Conservation (phyloP, 2,888 invertebrate genomes). For the Acronicta aceris region DNA sequence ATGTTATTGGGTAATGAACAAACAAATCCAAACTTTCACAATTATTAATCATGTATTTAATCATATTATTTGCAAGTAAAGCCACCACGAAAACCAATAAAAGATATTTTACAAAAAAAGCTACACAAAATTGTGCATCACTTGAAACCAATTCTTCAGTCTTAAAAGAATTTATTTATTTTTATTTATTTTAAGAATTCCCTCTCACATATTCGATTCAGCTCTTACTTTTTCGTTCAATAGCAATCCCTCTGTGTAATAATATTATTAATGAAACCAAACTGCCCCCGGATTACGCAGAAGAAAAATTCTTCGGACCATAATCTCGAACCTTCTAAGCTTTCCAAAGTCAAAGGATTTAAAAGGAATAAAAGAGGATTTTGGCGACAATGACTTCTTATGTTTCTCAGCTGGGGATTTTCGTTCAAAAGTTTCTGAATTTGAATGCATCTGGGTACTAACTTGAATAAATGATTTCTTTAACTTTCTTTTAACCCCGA, state of each 20-base stretch:
- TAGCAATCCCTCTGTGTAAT: neutral
- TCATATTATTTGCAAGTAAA: too few relatives aligned
- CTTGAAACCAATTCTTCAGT: too few relatives aligned
- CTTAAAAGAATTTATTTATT: too few relatives aligned
- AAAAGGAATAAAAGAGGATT: conserved; percentile 21
- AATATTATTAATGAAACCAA: conserved; percentile 1
- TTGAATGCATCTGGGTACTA: conserved; percentile 13
- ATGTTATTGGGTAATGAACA: too few relatives aligned
- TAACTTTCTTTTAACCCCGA: conserved; percentile 6
- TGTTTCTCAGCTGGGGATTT: conserved; percentile 5
- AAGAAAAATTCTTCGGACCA: conserved; percentile 3
- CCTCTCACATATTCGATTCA: too few relatives aligned
- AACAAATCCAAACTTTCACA: too few relatives aligned
- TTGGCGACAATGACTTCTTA: conserved; percentile 8
- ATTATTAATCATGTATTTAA: too few relatives aligned
- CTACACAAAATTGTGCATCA: too few relatives aligned
- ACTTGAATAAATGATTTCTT: conserved; percentile 5
- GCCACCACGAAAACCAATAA: too few relatives aligned
- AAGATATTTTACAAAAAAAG: too few relatives aligned
- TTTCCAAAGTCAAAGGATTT: conserved; percentile 20
- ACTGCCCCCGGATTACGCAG: neutral
- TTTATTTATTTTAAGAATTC: too few relatives aligned
- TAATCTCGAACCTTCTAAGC: conserved; percentile 9
- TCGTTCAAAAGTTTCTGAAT: conserved; percentile 9
- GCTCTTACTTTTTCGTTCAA: neutral